A percentile compares a stretch with the other conserved stretches of the same genome.
Evolutionary conservation across 2,888 invertebrate species (phyloP).

Genomic region (Cryptophagus acutangulus): DNA sequence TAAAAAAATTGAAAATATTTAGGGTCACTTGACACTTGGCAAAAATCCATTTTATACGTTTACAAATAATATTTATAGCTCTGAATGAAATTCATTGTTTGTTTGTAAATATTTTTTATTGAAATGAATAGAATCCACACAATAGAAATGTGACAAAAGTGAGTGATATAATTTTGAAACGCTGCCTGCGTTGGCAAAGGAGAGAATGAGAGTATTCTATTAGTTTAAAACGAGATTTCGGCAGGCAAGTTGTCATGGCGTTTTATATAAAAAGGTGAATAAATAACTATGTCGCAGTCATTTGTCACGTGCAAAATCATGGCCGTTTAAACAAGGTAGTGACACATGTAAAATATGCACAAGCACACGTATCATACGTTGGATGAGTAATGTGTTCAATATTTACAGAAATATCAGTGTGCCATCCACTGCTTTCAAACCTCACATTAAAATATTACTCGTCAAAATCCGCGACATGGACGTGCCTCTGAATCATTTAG

Average conservation of each 20-base stretch:
- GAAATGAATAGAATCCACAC: not conserved
- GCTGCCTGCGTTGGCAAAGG: too few species aligned
- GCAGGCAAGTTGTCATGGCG: constrained; percentile 15
- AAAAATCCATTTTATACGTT: too few species aligned
- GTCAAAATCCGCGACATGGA: constrained; percentile 16
- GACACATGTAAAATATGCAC: constrained; percentile 44
- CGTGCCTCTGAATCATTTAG: constrained; percentile 16
- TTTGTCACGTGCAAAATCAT: constrained; percentile 41
- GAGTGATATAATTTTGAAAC: constrained; percentile 10
- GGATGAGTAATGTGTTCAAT: constrained; percentile 40
- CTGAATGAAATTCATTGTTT: not conserved
- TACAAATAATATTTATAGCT: not conserved
- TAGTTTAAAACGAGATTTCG: constrained; percentile 16
- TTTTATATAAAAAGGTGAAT: constrained; percentile 29
- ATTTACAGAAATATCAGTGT: constrained; percentile 36
- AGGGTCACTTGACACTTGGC: too few species aligned
- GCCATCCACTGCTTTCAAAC: constrained; percentile 17
- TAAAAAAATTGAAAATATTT: too few species aligned
- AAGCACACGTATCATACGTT: constrained; percentile 39
- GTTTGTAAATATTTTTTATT: not conserved
- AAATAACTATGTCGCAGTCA: constrained; percentile 29
- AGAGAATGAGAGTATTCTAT: too few species aligned
- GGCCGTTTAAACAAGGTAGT: constrained; percentile 43
- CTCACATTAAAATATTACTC: constrained; percentile 14
- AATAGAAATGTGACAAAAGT: not conserved